phyloP scores from a whole-genome alignment of 2,888 invertebrate genomes.

The Andrena bucephala region DNA sequence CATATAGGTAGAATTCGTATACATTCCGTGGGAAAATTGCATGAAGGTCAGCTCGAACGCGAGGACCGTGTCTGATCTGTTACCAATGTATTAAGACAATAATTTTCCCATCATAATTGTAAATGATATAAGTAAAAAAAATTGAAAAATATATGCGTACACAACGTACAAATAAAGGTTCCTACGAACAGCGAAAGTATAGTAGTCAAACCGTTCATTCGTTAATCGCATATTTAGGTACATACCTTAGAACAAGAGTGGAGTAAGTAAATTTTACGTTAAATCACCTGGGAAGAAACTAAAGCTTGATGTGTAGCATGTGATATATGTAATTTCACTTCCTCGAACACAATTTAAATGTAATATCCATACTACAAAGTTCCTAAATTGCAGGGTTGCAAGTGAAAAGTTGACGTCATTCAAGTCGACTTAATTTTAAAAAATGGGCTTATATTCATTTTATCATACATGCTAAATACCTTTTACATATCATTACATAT shows the following conservation, averaged over 20 bases:
- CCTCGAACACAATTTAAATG: not conserved
- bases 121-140: slow-evolving; percentile 20
- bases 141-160: slow-evolving; percentile 28
- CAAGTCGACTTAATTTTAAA: not conserved
- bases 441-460: not conserved
- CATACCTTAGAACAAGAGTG: not conserved
- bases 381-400: not conserved
- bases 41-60: slow-evolving; percentile 6
- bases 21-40: slow-evolving; percentile 19
- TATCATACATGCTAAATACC: not conserved
- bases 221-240: not conserved
- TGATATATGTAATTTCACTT: too few species aligned
- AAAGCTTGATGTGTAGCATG: too few species aligned
- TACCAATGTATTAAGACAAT: slow-evolving; percentile 56
- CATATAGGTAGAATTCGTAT: slow-evolving; percentile 13
- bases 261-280: not conserved
- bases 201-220: not conserved
- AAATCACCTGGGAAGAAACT: too few species aligned
- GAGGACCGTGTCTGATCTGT: slow-evolving; percentile 14
- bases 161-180: slow-evolving; percentile 51
- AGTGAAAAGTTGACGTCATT: not conserved
- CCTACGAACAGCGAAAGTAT: slow-evolving; percentile 13
- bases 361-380: not conserved
- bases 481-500: not conserved
- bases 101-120: slow-evolving; percentile 46